Percentiles rank a stretch among this genome's conserved stretches.
These are phyloP conservation scores for Thunnus maccoyii DNA, from an alignment of 2,113 vertebrate species.

Conservation along the genomic window DNA sequence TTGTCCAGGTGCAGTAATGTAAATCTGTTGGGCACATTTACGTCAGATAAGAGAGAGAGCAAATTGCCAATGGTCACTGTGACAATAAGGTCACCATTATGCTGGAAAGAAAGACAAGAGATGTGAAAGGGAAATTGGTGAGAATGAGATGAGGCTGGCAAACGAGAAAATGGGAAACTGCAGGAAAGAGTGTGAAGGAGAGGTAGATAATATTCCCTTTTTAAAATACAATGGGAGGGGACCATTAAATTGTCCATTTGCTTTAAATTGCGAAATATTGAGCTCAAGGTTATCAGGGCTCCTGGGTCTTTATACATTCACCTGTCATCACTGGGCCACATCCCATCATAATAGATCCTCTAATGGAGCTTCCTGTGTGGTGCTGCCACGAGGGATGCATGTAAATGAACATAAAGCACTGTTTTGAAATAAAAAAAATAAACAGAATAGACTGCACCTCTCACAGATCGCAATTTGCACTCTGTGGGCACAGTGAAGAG, in stretches of 20 bases:
- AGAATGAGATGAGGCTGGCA: slow-evolving; percentile 8
- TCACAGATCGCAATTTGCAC: neutral
- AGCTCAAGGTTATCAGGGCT: slow-evolving; percentile 24
- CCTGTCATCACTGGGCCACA: slow-evolving; percentile 13
- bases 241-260: slow-evolving; percentile 44
- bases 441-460: neutral
- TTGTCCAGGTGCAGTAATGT: slow-evolving; percentile 4
- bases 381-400: neutral
- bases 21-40: slow-evolving; percentile 24
- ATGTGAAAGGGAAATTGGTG: slow-evolving; percentile 3
- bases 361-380: slow-evolving; percentile 29
- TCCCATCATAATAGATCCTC: slow-evolving; percentile 32
- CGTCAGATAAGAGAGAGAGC: neutral
- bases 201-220: neutral
- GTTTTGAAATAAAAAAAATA: slow-evolving; percentile 17
- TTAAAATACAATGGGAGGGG: neutral
- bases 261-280: slow-evolving; percentile 40
- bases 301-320: slow-evolving; percentile 30
- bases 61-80: slow-evolving; percentile 4
- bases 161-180: neutral
- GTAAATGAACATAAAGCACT: slow-evolving; percentile 21
- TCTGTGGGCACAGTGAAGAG: neutral
- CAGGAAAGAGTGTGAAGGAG: slow-evolving; percentile 6
- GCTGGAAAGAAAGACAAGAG: neutral
- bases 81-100: slow-evolving; percentile 19